Conservation (phyloP, 2,888 invertebrate species). For the Hemaris fuciformis region DNA sequence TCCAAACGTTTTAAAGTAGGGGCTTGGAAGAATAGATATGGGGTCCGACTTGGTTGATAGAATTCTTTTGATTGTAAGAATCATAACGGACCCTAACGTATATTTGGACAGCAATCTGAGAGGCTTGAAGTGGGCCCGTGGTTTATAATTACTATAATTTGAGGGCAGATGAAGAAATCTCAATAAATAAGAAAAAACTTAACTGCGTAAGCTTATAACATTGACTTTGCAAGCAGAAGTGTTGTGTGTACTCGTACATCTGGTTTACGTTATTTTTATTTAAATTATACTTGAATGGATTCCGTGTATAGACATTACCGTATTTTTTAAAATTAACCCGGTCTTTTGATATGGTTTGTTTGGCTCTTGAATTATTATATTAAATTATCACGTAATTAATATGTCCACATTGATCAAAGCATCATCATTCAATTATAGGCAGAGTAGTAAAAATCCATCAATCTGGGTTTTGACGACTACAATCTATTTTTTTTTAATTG, state of each 20-base stretch:
- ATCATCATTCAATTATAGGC: neutral
- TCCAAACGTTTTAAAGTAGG: constrained; percentile 41
- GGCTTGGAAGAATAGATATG: constrained; percentile 78
- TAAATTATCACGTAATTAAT: neutral
- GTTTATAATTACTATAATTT: constrained; percentile 80
- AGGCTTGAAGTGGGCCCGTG: constrained; percentile 73
- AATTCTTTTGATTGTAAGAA: constrained; percentile 72
- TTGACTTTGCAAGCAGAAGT: neutral
- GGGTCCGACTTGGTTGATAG: constrained; percentile 68
- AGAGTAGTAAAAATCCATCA: no score
- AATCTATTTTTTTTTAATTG: no score
- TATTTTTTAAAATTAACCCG: no score
- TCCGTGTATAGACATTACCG: neutral
- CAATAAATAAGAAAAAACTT: constrained; percentile 11
- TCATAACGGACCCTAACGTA: constrained; percentile 79
- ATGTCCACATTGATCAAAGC: neutral
- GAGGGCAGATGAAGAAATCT: constrained; percentile 65
- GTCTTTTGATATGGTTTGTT: no score
- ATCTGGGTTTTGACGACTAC: no score
- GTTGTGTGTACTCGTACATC: neutral
- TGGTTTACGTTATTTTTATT: neutral
- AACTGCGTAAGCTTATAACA: constrained; percentile 9
- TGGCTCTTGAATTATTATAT: no score
- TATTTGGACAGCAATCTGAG: constrained; percentile 80
- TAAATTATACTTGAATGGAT: neutral